Evolutionary conservation across 1,140 invertebrate species (phyloP), one percentile per base, ranked within the genome.

Genomic region (Laupala kohalensis): DNA sequence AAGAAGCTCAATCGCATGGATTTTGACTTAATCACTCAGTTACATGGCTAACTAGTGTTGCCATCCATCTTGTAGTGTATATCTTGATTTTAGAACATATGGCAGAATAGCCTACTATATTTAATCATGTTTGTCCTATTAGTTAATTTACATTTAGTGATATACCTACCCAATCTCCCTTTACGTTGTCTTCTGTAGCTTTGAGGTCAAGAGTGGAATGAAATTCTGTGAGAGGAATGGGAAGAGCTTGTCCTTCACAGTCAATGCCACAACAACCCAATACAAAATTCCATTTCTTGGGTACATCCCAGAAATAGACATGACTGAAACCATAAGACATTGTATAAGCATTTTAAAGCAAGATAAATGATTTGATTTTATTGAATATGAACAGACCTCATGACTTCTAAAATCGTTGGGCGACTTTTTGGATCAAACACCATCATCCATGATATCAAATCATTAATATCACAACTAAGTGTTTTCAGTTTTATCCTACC

Each of bases 361-460:
- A 25, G 25, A 25, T 29, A 13, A 70, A 23, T 37, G 64, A 65
- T 71, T 19, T 64, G 28, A 25, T 19, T 63, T 13, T 1, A 25
- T 71, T 65, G 29, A 15, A 25, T 64, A 30, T 66, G 24, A 2
- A 79, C 76, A 73, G 80, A 78, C 12, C 79, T 81, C 29, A 80
- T 73, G 27, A 80, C 74, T 73, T 79, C 77, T 66, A 73, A 70
- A 19, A 78, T 78, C 4, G 74, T 75, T 0, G 80, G 80, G 25
- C 80, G 64, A n/a, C 78, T 76, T 13, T 69, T 70, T 5, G 78
- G 77, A 13, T 79, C 76, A 66, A 75, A 72, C 23, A 77, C 64
- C 67, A 80, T 69, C 79, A 81, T 81, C 78, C 79, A 80, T 9
- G 75, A 74, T 6, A 80, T 75, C 9, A 81, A 67, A 73, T 81